Evolutionary conservation across 2,888 invertebrate genomes (phyloP).

Genomic region (Mongoloraphidia duomilia): DNA sequence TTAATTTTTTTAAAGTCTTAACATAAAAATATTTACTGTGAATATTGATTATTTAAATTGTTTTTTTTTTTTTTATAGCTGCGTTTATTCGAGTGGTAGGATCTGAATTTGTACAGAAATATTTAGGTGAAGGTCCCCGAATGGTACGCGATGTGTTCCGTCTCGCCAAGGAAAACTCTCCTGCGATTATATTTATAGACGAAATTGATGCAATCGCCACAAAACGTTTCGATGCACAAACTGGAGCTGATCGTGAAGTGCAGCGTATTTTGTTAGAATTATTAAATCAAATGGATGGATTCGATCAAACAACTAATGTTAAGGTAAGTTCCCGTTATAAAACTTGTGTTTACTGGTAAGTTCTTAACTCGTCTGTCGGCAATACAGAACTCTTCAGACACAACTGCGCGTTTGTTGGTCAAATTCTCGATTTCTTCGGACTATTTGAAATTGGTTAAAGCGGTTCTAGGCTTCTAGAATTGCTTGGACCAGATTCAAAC

Average conservation of each 20-base stretch:
- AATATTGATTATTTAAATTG: neutral
- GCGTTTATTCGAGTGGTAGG: constrained; percentile 98
- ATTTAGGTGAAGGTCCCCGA: constrained; percentile 95
- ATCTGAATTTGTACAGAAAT: constrained; percentile 99
- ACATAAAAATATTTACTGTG: constrained; percentile 1
- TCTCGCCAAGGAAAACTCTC: constrained; percentile 96
- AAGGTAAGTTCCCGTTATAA: constrained; percentile 44
- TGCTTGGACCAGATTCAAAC: no score
- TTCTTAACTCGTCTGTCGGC: neutral
- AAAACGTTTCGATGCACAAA: constrained; percentile 95
- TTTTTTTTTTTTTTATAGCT: constrained; percentile 40
- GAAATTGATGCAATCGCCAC: constrained; percentile 99
- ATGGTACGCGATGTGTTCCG: constrained; percentile 99
- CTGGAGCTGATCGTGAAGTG: constrained; percentile 95
- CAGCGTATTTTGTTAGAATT: constrained; percentile 94
- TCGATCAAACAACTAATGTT: constrained; percentile 99
- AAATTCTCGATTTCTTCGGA: neutral
- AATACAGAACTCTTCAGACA: neutral
- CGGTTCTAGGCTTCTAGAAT: no score
- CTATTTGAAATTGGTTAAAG: no score
- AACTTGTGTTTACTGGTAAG: neutral
- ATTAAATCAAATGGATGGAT: constrained; percentile 99
- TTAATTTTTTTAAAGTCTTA: neutral
- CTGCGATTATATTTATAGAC: constrained; percentile 99
- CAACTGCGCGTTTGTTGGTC: neutral